Base-by-base conservation (phyloP, 2,113 vertebrate species). In the Epinephelus lanceolatus region DNA sequence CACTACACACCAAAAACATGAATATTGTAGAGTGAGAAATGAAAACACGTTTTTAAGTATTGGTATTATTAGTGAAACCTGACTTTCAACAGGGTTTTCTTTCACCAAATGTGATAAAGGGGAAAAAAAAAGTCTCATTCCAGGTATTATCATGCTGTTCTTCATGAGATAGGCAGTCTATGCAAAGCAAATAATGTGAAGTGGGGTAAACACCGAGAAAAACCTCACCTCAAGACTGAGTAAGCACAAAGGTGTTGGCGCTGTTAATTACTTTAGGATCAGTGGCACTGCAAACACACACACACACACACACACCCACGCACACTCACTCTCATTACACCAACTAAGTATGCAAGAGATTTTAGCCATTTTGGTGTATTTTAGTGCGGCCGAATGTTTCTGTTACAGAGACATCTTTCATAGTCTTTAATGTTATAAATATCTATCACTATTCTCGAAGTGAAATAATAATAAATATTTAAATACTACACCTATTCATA, bases 171-270 rank as follows among this genome's bases (percentile, higher is more conserved):
- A 84, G 88, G 85, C 90, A 62, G 94, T 90, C 93, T 95, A 95
- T 95, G 93, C 94, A 96, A 95, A 92, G 90, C 83, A 92, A 88
- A 91, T 83, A 93, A 91, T 94, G 89, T 92, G 91, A 94, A 93
- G 87, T 87, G 84, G 65, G 84, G 88, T 70, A 40, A 87, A 81
- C 27, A 61, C 85, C 37, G 18, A 65, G 78, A 37, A 87, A 70
- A 86, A 78, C 78, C 86, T 90, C 87, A 84, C 80, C 89, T 71
- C 69, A 47, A 81, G 52, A 92, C 80, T 78, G 83, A 89, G 86
- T 84, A 89, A 93, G 91, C 88, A 92, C 86, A 91, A 86, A 71
- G 78, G 82, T 84, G 83, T 85, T 49, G 81, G 78, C 84, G 52
- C 83, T 87, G 73, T 90, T 89, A 81, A 88, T 88, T 90, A 88